Base-by-base conservation (phyloP, 2,888 invertebrate species). In the Mythimna lalbum region DNA sequence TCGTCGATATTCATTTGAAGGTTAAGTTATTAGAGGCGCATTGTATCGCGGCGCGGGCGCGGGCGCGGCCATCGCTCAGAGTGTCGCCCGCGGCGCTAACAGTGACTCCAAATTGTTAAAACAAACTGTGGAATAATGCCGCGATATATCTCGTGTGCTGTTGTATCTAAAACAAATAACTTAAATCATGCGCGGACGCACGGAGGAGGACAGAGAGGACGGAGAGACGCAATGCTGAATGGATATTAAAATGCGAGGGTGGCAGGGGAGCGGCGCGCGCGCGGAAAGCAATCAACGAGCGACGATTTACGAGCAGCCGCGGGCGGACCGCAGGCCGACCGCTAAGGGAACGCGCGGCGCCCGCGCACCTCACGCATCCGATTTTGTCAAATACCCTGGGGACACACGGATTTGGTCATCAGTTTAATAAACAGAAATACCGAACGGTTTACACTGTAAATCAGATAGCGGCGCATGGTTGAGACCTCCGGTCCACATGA, bases 131-230 rank as follows among this genome's bases (percentile, higher is more conserved):
- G 89, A 60, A 78, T 90, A 93, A 93, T 90, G 89, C 90, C 86
- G 90, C 88, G 90, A 93, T 93, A 91, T 91, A 93, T 93, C 92
- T 92, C 89, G 84, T 81, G 85, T 89, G 89, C 86, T 88, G 88
- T 90, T 89, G 91, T 86, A 90, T 91, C 91, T 92, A 91, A 93
- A 93, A 92, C 93, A 92, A 93, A 94, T 92, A 93, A 92, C 86
- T 91, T 93, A 92, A 93, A 93, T 93, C 92, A 93, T 91, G 89
- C 90, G 27, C 47, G 55, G 69, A 62, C 87, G 49, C 62, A 76
- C 27, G 57, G 71, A 67, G 72, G 76, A 78, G 78, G 78, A 69
- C 56, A 43, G 74, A 50, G 77, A 61, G 49, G 77, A 81, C 23
- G 39, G 65, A 56, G 69, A 68, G 76, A 86, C 89, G 89, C 89